A percentile compares a stretch with the other conserved stretches of the same genome.
These are phyloP conservation scores for Euproctis similis DNA, from an alignment of 2,888 invertebrate genomes.

Conservation along the genomic window DNA sequence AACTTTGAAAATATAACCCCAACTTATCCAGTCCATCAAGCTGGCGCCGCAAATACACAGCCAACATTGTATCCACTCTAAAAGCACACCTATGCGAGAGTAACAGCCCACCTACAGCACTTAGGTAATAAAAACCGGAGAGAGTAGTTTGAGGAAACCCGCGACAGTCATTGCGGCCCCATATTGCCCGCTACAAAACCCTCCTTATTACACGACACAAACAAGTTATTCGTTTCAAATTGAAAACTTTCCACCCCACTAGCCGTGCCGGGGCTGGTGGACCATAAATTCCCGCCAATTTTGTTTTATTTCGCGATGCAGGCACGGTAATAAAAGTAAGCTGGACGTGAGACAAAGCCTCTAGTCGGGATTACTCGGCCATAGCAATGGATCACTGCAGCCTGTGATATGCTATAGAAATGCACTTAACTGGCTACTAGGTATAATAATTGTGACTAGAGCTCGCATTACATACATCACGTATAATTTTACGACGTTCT, in stretches of 20 bases:
- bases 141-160: slow-evolving; percentile 72
- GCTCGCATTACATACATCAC: too few relatives aligned
- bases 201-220: slow-evolving; percentile 71
- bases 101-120: slow-evolving; percentile 54
- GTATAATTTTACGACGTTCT: too few relatives aligned
- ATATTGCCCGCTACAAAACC: slow-evolving; percentile 65
- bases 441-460: too few relatives aligned
- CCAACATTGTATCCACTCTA: slow-evolving; percentile 26
- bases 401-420: slow-evolving; percentile 62
- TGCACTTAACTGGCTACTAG: slow-evolving; percentile 53
- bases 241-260: slow-evolving; percentile 75
- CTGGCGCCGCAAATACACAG: slow-evolving; percentile 13
- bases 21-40: slow-evolving; percentile 7
- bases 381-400: slow-evolving; percentile 69
- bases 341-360: slow-evolving; percentile 74
- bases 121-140: slow-evolving; percentile 71
- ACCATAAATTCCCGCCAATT: slow-evolving; percentile 75
- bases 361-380: slow-evolving; percentile 66
- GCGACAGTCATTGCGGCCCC: slow-evolving; percentile 64
- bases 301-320: slow-evolving; percentile 74
- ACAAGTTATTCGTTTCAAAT: slow-evolving; percentile 76
- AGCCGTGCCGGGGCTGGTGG: slow-evolving; percentile 63
- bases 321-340: slow-evolving; percentile 75
- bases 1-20: slow-evolving; percentile 1
- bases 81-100: slow-evolving; percentile 35